Evolutionary conservation across 1,140 invertebrate species (phyloP), one percentile per base, ranked within the genome.

Genomic region (Drosophila sproati): DNA sequence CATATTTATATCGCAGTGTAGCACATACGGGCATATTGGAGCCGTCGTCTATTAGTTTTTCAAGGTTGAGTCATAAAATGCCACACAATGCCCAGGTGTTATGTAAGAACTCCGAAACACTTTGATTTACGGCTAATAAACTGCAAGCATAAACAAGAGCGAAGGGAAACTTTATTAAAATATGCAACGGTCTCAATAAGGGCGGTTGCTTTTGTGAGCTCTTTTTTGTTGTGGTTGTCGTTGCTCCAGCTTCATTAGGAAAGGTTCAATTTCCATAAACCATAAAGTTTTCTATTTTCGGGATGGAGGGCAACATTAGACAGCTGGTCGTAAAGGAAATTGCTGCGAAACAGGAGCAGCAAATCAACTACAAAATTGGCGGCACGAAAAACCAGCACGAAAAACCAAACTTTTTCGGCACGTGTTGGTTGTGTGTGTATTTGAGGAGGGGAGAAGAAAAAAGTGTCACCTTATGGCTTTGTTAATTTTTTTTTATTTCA

Each of bases 181-280:
- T 88, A 88, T 88, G 85, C 83, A 82, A 74, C 78, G 63, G 55
- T 67, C 60, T 43, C 56, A 64, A 68, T 10, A 54, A 66, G 43
- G 61, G 52, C 61, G 45, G 37, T 43, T 59, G 55, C 52, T 52
- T 52, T 35, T 10, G 39, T 62, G 47, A 37, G 66, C 47, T 51
- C 43, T 31, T 31, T 50, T 7, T 54, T 64, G 41, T 63, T 63
- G 62, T 29, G 69, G 52, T 39, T 77, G 39, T 31, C 34, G 35
- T 45, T 71, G 59, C 8, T 39, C 61, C 68, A 62, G 73, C 79
- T 88, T 87, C 83, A 87, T 87, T 87, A 87, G 82, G 54, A 77
- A 59, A 87, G 78, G 83, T 87, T 83, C 82, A 88, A 89, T 88
- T 87, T 83, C 77, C 85, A 88, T 89, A 89, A 88, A 75, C 70